Percentiles rank a stretch among this genome's conserved stretches.
phyloP scores from a whole-genome alignment of 2,797 vertebrate species.

The Otus scops region DNA sequence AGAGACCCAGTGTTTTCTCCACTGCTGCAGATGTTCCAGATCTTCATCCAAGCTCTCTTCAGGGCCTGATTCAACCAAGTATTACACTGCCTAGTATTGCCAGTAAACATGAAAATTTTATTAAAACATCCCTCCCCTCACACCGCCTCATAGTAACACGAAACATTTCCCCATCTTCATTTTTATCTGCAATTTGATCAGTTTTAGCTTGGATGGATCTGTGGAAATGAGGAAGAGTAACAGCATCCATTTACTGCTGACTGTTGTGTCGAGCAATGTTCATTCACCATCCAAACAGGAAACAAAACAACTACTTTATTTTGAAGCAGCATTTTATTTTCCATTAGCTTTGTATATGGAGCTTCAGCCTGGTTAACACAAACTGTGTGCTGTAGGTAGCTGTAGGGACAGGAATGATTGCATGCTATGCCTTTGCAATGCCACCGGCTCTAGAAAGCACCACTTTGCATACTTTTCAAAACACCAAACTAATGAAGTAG shows the following conservation, averaged over 20 bases:
- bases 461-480: slow-evolving; percentile 37
- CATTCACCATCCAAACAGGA: background rate
- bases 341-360: slow-evolving; percentile 23
- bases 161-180: slow-evolving; percentile 47
- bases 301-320: slow-evolving; percentile 7
- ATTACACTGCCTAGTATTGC: background rate
- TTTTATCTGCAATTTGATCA: background rate
- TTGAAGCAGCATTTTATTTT: slow-evolving; percentile 69
- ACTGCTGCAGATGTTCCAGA: background rate
- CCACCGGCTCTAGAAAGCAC: slow-evolving; percentile 36
- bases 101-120: slow-evolving; percentile 33
- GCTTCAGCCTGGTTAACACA: background rate
- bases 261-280: background rate
- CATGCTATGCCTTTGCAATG: slow-evolving; percentile 17
- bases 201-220: slow-evolving; percentile 54
- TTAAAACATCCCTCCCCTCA: background rate
- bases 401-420: background rate
- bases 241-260: background rate
- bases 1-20: background rate
- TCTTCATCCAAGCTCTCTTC: slow-evolving; percentile 17
- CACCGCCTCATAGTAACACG: background rate
- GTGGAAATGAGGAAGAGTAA: slow-evolving; percentile 23
- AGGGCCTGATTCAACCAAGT: background rate
- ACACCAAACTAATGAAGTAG: slow-evolving; percentile 62
- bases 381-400: background rate